A percentile compares a stretch with the other conserved stretches of the same genome.
Evolutionary conservation across 1,140 invertebrate genomes (phyloP).

Genomic region (Mycetomoellerius zeteki): DNA sequence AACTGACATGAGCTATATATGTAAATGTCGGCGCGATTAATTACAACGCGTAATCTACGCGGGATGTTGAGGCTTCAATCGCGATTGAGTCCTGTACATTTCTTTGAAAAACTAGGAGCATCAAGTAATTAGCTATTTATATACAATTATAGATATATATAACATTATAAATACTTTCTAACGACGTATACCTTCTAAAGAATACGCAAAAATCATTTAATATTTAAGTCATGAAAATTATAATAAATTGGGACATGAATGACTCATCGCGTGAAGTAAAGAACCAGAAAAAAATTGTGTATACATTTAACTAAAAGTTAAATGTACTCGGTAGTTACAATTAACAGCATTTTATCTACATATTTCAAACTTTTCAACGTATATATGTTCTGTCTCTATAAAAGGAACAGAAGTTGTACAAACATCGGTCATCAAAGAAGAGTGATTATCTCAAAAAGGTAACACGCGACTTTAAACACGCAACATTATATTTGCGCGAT

Average conservation of each 20-base stretch:
- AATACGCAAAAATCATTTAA: too few species aligned
- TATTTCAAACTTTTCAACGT: background rate
- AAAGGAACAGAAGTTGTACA: slow-evolving; percentile 16
- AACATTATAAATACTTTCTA: too few species aligned
- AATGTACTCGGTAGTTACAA: too few species aligned
- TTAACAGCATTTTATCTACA: background rate
- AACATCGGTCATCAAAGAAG: slow-evolving; percentile 12
- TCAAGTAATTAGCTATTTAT: too few species aligned
- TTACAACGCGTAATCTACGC: background rate
- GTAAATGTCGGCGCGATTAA: slow-evolving; percentile 7
- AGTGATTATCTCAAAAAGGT: background rate
- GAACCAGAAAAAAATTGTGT: too few species aligned
- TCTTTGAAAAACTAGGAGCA: too few species aligned
- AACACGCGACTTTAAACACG: background rate
- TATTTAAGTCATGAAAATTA: too few species aligned
- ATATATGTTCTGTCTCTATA: background rate
- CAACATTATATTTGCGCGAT: background rate
- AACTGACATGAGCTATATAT: background rate
- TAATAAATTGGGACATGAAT: too few species aligned
- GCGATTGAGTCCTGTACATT: background rate
- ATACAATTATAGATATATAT: too few species aligned
- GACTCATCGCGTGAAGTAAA: too few species aligned
- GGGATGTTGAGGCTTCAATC: background rate
- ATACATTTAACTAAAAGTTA: too few species aligned
- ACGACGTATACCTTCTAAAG: too few species aligned